Evolutionary conservation across 2,113 vertebrate genomes (phyloP), one percentile per base, ranked within the genome.

Genomic region (Oenanthe melanoleuca): DNA sequence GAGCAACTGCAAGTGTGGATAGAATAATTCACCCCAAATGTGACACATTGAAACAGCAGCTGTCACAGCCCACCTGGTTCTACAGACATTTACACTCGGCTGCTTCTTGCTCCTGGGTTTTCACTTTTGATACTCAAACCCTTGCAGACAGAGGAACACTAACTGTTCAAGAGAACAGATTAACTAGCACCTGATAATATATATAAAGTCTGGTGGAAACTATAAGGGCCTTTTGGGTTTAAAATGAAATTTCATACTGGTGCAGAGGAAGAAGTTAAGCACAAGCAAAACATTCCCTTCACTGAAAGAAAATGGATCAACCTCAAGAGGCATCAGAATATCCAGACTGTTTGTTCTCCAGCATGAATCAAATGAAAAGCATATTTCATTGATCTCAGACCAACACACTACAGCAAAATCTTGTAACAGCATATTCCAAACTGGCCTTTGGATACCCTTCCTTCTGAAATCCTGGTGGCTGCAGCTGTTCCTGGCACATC

Each of bases 361-460:
- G 79, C 79, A 64, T 10, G 72, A 94, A 97, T 72, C 92, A 90
- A 96, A 94, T 50, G 55, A 92, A 94, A 89, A 93, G 70, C 64
- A 18, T 25, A 71, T 85, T 87, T 78, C 93, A 89, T 61, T 91
- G 92, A 95, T 94, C 79, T 95, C 71, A 56, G 50, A 80, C 66
- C 78, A 89, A 95, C 92, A 95, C 42, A 22, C 78, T 34, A 49
- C 67, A 80, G 89, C 61, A 65, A 86, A 88, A 70, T 34, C 79
- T 75, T 85, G 67, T 70, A 93, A 50, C 59, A 50, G 92, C 66
- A 45, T 16, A 75, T 89, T 96, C 57, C 34, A 25, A 65, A 72
- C 17, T 12, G 65, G 91, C 93, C 91, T 80, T 86, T 83, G 86
- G 93, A 93, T n/a, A 69, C 53, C 61, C 70, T 73, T 92, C 86